Base-by-base conservation (phyloP, 2,888 invertebrate species). In the Barypeithes pellucidus region DNA sequence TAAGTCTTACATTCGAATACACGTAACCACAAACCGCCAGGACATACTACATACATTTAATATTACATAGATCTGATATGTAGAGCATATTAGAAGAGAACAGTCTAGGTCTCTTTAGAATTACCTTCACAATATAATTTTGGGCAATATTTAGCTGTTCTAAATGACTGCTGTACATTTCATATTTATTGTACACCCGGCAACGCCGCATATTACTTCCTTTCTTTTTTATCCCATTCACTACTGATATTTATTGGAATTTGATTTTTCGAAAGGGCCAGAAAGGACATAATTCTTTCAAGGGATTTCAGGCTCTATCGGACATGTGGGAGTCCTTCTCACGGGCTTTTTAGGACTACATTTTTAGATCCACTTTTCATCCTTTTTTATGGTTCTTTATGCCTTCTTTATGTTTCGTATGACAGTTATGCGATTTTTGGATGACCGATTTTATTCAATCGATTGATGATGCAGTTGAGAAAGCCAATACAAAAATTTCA, bases 281-380 rank as follows among this genome's bases (percentile, higher is more conserved):
- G 29, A 36, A 57, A 73, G 68, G 59, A 63, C 68, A 67, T 68
- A 67, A 63, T 73, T 73, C 73, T 63, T 73, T 68, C 12, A 50
- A 68, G 63, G 72, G 67, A 59, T 62, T 66, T 29, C 60, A 45
- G 67, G 39, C 66, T 67, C 45, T 62, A 62, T 72, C 57, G 72
- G 72, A 47, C 62, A 36, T 61, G 68, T 61, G 67, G 69, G 73
- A 74, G 62, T 66, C 57, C 59, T 70, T 74, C 73, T 74, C 74
- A 74, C 74, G 74, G 74, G 67, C 62, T 69, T 67, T 62, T 62
- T 67, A 67, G 54, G 18, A 57, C 9, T 57, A 7, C 54, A n/a
- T 57, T 57, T 54, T 57, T 57, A 57, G 33, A 16, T 57, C 33
- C 16, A 57, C 52, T 7, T 52, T 57, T 57, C 33, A 63, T 63